Conservation (phyloP, 2,888 invertebrate genomes). For the Papilio elwesi region DNA sequence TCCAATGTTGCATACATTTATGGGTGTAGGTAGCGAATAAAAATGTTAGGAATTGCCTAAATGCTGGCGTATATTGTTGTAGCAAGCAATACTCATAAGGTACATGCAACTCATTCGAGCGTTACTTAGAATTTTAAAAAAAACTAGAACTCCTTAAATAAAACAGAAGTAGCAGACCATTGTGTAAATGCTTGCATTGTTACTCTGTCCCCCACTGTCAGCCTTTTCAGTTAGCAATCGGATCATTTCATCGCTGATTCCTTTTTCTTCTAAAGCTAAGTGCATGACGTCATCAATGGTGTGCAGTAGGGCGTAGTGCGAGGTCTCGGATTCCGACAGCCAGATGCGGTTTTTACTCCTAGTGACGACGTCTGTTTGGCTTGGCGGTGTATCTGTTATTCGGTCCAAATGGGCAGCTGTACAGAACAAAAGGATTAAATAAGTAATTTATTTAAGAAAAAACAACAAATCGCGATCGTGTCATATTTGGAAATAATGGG, state of each 20-base stretch:
- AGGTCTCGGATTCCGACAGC: conserved; percentile 56
- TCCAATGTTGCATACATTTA: too few relatives aligned
- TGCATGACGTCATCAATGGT: conserved; percentile 87
- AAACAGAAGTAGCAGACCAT: conserved; percentile 38
- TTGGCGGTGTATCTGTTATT: conserved; percentile 45
- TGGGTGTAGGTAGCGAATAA: too few relatives aligned
- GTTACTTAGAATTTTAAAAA: too few relatives aligned
- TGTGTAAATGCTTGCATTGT: conserved; percentile 31
- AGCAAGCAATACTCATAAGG: too few relatives aligned
- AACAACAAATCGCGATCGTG: too few relatives aligned
- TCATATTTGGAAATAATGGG: too few relatives aligned
- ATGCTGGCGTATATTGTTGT: too few relatives aligned
- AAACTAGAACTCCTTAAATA: conserved; percentile 14
- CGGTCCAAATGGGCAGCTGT: conserved; percentile 56
- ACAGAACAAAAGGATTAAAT: conserved; percentile 29
- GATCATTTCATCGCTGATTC: conserved; percentile 74
- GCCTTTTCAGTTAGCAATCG: conserved; percentile 65
- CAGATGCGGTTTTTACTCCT: conserved; percentile 60
- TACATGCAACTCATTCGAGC: too few relatives aligned
- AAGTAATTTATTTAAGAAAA: not conserved
- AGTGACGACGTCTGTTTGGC: conserved; percentile 55
- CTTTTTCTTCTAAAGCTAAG: conserved; percentile 77
- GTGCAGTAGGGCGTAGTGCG: conserved; percentile 88
- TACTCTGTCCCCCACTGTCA: conserved; percentile 23
- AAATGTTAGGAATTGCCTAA: too few relatives aligned